A percentile compares a stretch with the other conserved stretches of the same genome.
Evolutionary conservation across 2,888 invertebrate genomes (phyloP).

Genomic region (Encarsia formosa): DNA sequence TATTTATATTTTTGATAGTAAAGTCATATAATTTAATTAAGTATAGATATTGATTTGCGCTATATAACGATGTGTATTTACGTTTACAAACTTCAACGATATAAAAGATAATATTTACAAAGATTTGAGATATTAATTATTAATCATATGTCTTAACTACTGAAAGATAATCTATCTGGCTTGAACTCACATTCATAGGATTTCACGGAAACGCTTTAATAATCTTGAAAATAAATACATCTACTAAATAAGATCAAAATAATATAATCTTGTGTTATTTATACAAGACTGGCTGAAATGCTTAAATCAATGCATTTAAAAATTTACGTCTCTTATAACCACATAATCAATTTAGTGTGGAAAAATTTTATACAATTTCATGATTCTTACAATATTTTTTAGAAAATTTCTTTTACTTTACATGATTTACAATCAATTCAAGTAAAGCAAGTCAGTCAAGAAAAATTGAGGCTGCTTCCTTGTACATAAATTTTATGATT

Average conservation of each 20-base stretch:
- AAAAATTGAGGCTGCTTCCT: conserved; percentile 29
- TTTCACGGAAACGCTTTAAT: conserved; percentile 24
- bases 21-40: conserved; percentile 47
- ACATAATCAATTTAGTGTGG: neutral
- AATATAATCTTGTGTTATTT: conserved; percentile 25
- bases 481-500: conserved; percentile 20
- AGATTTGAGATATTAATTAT: conserved; percentile 28
- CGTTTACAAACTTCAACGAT: conserved; percentile 38
- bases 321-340: conserved; percentile 8
- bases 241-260: conserved; percentile 22
- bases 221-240: conserved; percentile 22
- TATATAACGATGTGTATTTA: conserved; percentile 31
- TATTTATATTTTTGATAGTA: conserved; percentile 45
- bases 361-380: conserved; percentile 9
- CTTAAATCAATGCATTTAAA: conserved; percentile 19
- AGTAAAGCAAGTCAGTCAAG: conserved; percentile 23
- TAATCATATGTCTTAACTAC: conserved; percentile 23
- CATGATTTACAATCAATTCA: conserved; percentile 1
- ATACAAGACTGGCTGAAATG: conserved; percentile 20
- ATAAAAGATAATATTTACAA: conserved; percentile 43
- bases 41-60: conserved; percentile 41
- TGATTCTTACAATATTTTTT: conserved; percentile 6
- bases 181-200: conserved; percentile 30
- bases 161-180: conserved; percentile 31
- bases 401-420: conserved; percentile 4